phyloP scores from a whole-genome alignment of 2,888 invertebrate species.

The Automeris io region DNA sequence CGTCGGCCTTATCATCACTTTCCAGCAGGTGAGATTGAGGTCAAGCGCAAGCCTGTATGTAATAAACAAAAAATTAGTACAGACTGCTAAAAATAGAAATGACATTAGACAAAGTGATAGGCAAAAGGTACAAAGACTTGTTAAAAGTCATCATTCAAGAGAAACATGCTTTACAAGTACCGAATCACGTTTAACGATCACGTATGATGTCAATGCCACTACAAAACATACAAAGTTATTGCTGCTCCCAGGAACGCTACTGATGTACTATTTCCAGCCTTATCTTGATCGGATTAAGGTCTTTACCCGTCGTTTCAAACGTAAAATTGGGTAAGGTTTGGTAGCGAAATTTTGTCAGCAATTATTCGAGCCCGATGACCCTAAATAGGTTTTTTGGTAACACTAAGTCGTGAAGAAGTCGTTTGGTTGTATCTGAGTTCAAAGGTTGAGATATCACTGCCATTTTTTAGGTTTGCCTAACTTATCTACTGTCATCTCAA shows the following conservation, averaged over 20 bases:
- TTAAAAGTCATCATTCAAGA: constrained; percentile 1
- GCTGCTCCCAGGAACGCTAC: constrained; percentile 7
- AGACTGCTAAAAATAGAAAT: too few relatives aligned
- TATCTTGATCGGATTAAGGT: constrained; percentile 2
- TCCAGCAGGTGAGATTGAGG: too few relatives aligned
- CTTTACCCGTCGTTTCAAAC: neutral
- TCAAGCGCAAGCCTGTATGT: too few relatives aligned
- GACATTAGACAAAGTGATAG: too few relatives aligned
- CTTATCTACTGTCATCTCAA: neutral
- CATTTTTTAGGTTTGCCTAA: neutral
- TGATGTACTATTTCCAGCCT: constrained; percentile 13
- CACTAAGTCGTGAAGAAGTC: constrained; percentile 4
- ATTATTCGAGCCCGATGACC: constrained; percentile 41
- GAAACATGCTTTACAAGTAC: constrained; percentile 1
- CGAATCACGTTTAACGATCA: constrained; percentile 19
- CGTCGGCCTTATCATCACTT: too few relatives aligned
- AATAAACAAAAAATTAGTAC: too few relatives aligned
- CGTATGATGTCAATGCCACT: constrained; percentile 48
- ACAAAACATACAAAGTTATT: constrained; percentile 11
- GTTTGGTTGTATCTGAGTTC: neutral
- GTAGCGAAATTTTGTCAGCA: constrained; percentile 30
- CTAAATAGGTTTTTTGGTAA: constrained; percentile 27
- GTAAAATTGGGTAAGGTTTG: constrained; percentile 13
- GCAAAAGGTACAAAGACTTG: too few relatives aligned
- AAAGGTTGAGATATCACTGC: neutral